phyloP scores from a whole-genome alignment of 2,888 invertebrate species.

The Plagodis pulveraria region DNA sequence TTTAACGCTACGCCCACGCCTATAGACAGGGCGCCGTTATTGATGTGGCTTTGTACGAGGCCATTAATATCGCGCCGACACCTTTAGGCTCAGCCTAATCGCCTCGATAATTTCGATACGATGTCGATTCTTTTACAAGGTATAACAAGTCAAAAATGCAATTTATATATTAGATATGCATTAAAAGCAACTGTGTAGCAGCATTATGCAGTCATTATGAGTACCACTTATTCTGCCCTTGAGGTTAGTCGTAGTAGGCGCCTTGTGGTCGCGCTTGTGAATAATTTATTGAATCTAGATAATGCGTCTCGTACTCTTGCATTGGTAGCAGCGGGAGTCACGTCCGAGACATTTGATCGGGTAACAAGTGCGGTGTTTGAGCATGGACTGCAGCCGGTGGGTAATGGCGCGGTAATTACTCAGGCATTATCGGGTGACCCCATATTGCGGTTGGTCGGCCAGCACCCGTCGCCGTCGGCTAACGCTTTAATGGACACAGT shows the following conservation, averaged over 20 bases:
- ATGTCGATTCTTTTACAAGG: slow-evolving; percentile 24
- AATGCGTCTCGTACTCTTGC: slow-evolving; percentile 57
- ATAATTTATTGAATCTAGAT: slow-evolving; percentile 77
- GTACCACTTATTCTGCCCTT: slow-evolving; percentile 54
- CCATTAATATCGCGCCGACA: slow-evolving; percentile 49
- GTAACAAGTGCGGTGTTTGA: slow-evolving; percentile 74
- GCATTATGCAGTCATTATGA: slow-evolving; percentile 43
- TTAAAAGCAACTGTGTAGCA: slow-evolving; percentile 22
- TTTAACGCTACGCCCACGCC: slow-evolving; percentile 42
- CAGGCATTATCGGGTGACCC: slow-evolving; percentile 80
- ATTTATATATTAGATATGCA: slow-evolving; percentile 22
- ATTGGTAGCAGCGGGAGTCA: slow-evolving; percentile 71
- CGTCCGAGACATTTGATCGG: slow-evolving; percentile 80
- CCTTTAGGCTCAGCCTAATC: slow-evolving; percentile 42
- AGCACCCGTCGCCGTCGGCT: slow-evolving; percentile 51
- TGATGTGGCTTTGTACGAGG: slow-evolving; percentile 45
- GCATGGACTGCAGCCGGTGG: slow-evolving; percentile 48
- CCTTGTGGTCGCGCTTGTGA: slow-evolving; percentile 65
- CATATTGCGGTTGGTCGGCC: slow-evolving; percentile 68
- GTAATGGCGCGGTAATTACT: slow-evolving; percentile 78
- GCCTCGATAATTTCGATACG: slow-evolving; percentile 34
- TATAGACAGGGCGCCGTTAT: slow-evolving; percentile 40
- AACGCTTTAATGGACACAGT: slow-evolving; percentile 55
- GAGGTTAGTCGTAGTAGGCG: slow-evolving; percentile 56
- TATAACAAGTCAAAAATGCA: slow-evolving; percentile 17